Percentiles rank a stretch among this genome's conserved stretches.
Conservation (phyloP, 2,113 vertebrate species). For the Xiphophorus hellerii region DNA sequence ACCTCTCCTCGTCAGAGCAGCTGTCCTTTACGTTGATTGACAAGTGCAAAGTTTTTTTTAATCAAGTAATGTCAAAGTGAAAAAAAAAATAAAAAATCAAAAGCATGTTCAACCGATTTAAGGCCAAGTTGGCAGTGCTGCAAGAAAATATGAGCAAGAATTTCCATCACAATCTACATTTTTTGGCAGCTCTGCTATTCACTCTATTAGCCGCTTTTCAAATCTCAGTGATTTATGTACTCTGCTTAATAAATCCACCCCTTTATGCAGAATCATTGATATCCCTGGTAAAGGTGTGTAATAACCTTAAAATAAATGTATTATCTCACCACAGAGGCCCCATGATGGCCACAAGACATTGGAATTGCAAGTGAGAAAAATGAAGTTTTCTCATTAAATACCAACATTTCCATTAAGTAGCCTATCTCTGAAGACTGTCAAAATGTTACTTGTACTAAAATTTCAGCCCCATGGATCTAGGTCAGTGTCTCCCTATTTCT, state of each 20-base stretch:
- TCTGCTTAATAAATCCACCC: conserved; percentile 4
- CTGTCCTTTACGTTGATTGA: conserved; percentile 14
- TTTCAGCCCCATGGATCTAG: too few species aligned
- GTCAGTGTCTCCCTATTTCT: too few species aligned
- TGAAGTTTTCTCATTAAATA: too few species aligned
- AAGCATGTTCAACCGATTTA: conserved; percentile 8
- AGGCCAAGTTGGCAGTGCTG: not conserved
- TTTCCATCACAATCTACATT: conserved; percentile 9
- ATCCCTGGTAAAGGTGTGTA: too few species aligned
- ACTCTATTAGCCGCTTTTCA: not conserved
- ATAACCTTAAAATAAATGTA: too few species aligned
- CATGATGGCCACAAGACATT: too few species aligned
- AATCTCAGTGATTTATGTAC: conserved; percentile 22
- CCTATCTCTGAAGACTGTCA: too few species aligned
- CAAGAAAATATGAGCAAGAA: not conserved
- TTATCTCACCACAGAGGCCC: too few species aligned
- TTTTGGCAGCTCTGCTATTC: not conserved
- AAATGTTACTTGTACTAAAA: too few species aligned
- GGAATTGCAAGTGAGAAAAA: too few species aligned
- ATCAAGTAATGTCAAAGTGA: conserved; percentile 18
- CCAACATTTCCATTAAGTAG: too few species aligned
- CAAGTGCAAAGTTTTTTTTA: not conserved
- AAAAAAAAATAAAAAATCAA: conserved; percentile 33
- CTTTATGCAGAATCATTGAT: too few species aligned
- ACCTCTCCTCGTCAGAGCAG: conserved; percentile 1